These are phyloP conservation scores for Panopea generosa DNA, from an alignment of 2,888 invertebrate species.

Conservation along the genomic window DNA sequence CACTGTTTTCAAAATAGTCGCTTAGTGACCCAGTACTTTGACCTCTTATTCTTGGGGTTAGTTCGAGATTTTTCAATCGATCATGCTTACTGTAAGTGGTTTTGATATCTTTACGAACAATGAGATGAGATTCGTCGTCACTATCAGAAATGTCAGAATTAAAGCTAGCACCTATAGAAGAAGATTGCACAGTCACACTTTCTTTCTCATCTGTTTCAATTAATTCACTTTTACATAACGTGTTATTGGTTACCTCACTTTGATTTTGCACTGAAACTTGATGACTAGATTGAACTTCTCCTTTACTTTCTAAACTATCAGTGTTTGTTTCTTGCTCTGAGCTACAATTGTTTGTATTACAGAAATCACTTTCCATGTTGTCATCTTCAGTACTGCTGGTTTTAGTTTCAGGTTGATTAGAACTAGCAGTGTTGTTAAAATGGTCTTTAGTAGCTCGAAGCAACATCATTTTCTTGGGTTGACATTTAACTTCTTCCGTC, in stretches of 20 bases:
- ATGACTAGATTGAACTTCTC: constrained; percentile 1
- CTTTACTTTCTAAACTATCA: background rate
- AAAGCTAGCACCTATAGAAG: background rate
- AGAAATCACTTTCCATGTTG: too few relatives aligned
- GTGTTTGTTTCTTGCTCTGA: background rate
- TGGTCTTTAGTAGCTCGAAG: constrained; percentile 41
- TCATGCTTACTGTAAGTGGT: constrained; percentile 58
- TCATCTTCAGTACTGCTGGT: too few relatives aligned
- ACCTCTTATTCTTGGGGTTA: constrained; percentile 34
- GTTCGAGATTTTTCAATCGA: constrained; percentile 33
- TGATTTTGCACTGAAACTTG: background rate
- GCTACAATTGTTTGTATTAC: background rate
- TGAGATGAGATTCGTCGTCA: constrained; percentile 58
- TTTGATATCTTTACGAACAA: constrained; percentile 63
- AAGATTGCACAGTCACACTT: background rate
- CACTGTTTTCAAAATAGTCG: constrained; percentile 51
- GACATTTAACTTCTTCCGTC: constrained; percentile 36
- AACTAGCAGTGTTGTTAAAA: too few relatives aligned
- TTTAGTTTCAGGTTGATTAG: too few relatives aligned
- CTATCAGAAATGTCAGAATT: constrained; percentile 45
- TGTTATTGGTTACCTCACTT: background rate
- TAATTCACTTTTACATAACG: too few relatives aligned
- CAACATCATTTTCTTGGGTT: constrained; percentile 59
- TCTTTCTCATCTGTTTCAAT: too few relatives aligned
- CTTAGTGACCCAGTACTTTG: constrained; percentile 58